A percentile compares a stretch with the other conserved stretches of the same genome.
Evolutionary conservation across 2,888 invertebrate species (phyloP).

Genomic region (Diarsia brunnea): DNA sequence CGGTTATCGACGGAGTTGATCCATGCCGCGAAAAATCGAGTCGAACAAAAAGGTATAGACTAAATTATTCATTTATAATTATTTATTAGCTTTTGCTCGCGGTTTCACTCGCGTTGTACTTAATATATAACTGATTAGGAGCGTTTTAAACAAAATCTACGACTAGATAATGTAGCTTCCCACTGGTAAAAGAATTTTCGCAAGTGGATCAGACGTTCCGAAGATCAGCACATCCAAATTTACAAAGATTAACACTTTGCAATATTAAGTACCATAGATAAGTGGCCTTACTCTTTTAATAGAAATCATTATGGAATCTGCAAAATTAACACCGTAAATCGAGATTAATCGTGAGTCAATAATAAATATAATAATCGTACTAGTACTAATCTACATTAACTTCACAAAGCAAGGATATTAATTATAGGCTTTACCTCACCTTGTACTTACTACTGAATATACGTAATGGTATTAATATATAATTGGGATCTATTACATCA

Average conservation of each 20-base stretch:
- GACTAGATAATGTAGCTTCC: neutral
- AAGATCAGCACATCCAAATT: neutral
- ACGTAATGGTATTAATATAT: neutral
- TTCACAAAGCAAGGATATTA: constrained; percentile 1
- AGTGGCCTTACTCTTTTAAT: neutral
- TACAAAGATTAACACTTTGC: neutral
- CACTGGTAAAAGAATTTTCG: neutral
- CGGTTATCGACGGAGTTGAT: neutral
- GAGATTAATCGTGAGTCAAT: neutral
- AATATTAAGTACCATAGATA: neutral
- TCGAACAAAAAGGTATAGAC: neutral
- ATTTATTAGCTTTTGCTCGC: neutral
- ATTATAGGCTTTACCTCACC: constrained; percentile 5
- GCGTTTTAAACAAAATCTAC: neutral
- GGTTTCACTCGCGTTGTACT: neutral
- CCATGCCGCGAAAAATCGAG: neutral
- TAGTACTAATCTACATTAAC: constrained; percentile 5
- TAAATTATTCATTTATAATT: neutral
- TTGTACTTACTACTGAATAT: constrained; percentile 8
- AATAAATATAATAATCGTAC: too few species aligned
- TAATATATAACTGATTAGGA: neutral
- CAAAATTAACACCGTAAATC: neutral
- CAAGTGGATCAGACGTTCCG: neutral
- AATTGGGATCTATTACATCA: constrained; percentile 36
- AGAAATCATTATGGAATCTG: neutral